Base-by-base conservation (phyloP, 2,797 vertebrate genomes). In the Ambastaia sidthimunki region DNA sequence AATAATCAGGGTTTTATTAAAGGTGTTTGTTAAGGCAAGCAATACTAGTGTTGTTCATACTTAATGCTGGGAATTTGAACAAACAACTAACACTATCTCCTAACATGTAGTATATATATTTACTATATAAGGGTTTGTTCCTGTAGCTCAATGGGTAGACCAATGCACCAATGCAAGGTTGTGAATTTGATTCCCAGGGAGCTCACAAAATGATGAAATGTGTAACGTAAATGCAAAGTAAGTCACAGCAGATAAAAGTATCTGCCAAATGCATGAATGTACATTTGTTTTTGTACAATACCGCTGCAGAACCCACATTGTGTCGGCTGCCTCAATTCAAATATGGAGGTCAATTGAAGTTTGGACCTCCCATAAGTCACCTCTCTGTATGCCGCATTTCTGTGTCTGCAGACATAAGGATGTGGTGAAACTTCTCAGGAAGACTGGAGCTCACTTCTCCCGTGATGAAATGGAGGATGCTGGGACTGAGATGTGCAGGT, bases 401-500 rank as follows among this genome's bases (percentile, higher is more conserved):
- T 28, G 12, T 65, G 19, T 47, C 10, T 72, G n/a, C 75, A 99
- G 98, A 89, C 95, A 94, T 37, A 87, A 78, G 37, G 81, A 93
- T 0, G 88, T 97, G 19, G 95, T 98, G 73, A 86, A 82, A 80
- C 88, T 97, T 84, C 91, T 99, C 84, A 89, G 94, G 69, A 90
- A 90, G 67, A 95, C 96, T 0, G 96, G 97, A 76, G 97, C 97
- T 3, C 93, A 95, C 82, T 93, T 99, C 60, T 95, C 95, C 50
- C 88, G 88, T 59, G 92, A 92, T 16, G 93, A 97, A 80, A 47
- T 96, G 89, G 93, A 96, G 52, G 94, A 94, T 11, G 80, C 82
- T 1, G 97, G 96, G 84, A 95, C 92, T 0, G 92, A 92, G 50
- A 90, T 98, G 68, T 98, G 97, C 96, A 95, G 96, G 98, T 99